Evolutionary conservation across 2,888 invertebrate genomes (phyloP), one percentile per base, ranked within the genome.

Genomic region (Eupithecia abbreviata): DNA sequence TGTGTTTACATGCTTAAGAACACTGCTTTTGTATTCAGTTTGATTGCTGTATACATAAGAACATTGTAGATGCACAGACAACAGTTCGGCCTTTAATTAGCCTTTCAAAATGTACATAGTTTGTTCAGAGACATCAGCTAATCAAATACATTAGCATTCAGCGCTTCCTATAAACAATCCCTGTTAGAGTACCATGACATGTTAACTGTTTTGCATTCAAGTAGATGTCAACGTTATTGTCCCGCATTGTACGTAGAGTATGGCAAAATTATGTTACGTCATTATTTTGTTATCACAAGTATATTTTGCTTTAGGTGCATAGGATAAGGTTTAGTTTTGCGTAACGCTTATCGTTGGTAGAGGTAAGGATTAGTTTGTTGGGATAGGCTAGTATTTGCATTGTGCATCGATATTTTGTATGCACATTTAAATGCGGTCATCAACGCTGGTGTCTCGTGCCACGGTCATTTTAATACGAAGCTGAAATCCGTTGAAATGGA

Each of bases 361-460:
- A 47, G 74, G 83, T 78, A 84, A 76, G 69, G 49, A 73, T 79
- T 82, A 75, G 43, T 85, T 89, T 83, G 88, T 85, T 77, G 77
- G 82, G 83, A 86, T 89, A 90, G 88, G 89, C 89, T 82, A 87
- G 89, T 89, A 90, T 92, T 91, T 89, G 89, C 89, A 90, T 93
- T 93, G 91, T 92, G 90, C 90, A 90, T 92, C 90, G 92, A 93
- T 93, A 92, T 93, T 93, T 92, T 91, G 91, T 91, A 93, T 93
- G 93, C 92, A 93, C 93, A 93, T 93, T 93, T 92, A 93, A 94
- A 94, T 92, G 91, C 91, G 92, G 90, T 92, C 93, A 93, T 92
- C 89, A 91, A 89, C 88, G 91, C 88, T 87, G 82, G 85, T 77
- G 72, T 84, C 88, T 88, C 84, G 85, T 85, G 77, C 72, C 75